Percentiles rank a stretch among this genome's conserved stretches.
Conservation (phyloP, 2,888 invertebrate genomes). For the Craniophora ligustri region DNA sequence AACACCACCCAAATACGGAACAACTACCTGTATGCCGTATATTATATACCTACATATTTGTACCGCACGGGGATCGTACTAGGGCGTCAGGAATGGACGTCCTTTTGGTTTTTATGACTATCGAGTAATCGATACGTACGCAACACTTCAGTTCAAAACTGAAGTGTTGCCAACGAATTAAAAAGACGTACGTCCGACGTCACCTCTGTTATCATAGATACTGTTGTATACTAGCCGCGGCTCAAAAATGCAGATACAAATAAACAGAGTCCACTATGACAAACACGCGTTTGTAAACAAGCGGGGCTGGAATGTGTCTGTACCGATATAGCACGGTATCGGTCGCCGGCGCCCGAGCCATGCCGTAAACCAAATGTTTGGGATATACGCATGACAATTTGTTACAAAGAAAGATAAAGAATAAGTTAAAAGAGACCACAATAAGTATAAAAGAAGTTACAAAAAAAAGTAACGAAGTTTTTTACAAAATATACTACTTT, state of each 20-base stretch:
- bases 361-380: constrained; percentile 2
- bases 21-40: too few species aligned
- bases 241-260: constrained; percentile 40
- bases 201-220: neutral
- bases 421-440: too few species aligned
- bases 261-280: constrained; percentile 35
- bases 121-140: too few species aligned
- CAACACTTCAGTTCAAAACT: too few species aligned
- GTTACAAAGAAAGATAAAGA: constrained; percentile 4
- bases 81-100: too few species aligned
- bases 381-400: constrained; percentile 8
- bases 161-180: neutral
- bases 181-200: neutral
- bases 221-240: neutral
- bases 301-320: constrained; percentile 50
- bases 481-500: too few species aligned
- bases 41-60: too few species aligned
- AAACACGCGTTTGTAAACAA: constrained; percentile 60
- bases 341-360: constrained; percentile 43
- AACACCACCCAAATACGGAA: too few species aligned
- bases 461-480: too few species aligned
- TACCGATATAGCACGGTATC: constrained; percentile 43
- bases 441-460: too few species aligned
- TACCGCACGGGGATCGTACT: too few species aligned
- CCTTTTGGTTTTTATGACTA: too few species aligned